phyloP scores from a whole-genome alignment of 2,888 invertebrate species.

The Volucella inanis region DNA sequence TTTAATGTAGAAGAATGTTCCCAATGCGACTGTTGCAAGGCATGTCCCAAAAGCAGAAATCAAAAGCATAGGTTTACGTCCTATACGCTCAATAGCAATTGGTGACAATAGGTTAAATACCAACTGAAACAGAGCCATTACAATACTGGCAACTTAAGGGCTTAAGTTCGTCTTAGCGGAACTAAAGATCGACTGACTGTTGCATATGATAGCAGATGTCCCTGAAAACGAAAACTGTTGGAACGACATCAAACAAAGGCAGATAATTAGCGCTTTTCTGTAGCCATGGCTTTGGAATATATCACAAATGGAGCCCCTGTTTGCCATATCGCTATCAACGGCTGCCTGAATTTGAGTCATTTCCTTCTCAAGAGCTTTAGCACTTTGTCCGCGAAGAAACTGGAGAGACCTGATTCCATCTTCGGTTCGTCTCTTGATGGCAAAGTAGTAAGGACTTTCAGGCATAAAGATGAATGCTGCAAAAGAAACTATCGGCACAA shows the following conservation, averaged over 20 bases:
- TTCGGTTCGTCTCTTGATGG: slow-evolving; percentile 84
- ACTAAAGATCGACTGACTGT: slow-evolving; percentile 88
- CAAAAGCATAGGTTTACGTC: slow-evolving; percentile 88
- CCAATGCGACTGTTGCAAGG: slow-evolving; percentile 85
- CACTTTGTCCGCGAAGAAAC: slow-evolving; percentile 86
- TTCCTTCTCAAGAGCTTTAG: slow-evolving; percentile 86
- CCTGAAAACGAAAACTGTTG: slow-evolving; percentile 93
- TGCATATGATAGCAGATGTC: slow-evolving; percentile 91
- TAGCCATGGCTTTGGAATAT: slow-evolving; percentile 87
- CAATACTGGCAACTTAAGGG: slow-evolving; percentile 88
- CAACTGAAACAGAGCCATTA: slow-evolving; percentile 89
- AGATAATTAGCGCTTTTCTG: slow-evolving; percentile 90
- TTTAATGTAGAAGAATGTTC: slow-evolving; percentile 87
- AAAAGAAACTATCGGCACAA: slow-evolving; percentile 86
- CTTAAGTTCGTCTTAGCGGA: slow-evolving; percentile 86
- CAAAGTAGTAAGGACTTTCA: slow-evolving; percentile 90
- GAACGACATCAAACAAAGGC: slow-evolving; percentile 89
- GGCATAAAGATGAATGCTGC: slow-evolving; percentile 88
- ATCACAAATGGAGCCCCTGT: slow-evolving; percentile 83
- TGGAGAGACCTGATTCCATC: slow-evolving; percentile 87
- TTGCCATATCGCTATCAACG: slow-evolving; percentile 83
- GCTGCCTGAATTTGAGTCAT: slow-evolving; percentile 85
- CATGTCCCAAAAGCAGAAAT: slow-evolving; percentile 88
- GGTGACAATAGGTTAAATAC: slow-evolving; percentile 88
- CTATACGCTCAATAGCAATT: slow-evolving; percentile 90